Base-by-base conservation (phyloP, 92 coral and sea anemone genomes). In the Zoanthus solanderi region DNA sequence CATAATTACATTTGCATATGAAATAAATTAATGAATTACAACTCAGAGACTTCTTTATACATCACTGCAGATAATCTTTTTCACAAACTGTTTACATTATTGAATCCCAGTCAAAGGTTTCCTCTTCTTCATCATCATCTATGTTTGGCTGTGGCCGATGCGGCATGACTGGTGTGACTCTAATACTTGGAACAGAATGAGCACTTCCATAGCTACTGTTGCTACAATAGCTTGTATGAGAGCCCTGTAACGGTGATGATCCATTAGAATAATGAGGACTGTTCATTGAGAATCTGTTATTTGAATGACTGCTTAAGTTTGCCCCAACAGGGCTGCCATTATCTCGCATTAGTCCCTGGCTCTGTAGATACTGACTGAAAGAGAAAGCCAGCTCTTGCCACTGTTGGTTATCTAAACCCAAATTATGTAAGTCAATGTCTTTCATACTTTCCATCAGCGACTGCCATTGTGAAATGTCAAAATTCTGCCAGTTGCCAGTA, bases 371-470 rank as follows among this genome's bases (percentile, higher is more conserved):
- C 79, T 97, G 99, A 87, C 98, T 97, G 80, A 97, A 97, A 9
- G 99, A 97, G 82, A 90, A 94, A 7, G 99, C 98, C 28, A 97
- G 94, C 76, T 97, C 99, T 77, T 97, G 99, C 99, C 98, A 95
- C 78, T 95, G 99, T 54, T 78, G 87, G 15, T 94, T 95, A 72
- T 95, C 98, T 18, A 97, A 91, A 6, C 99, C 98, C 31, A 95
- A 53, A n/a, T 78, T 93, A 58, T 94, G 96, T 46, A 96, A 92
- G 74, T 97, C 98, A 28, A 95, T 80, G 37, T 91, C 93, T 83
- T 95, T 96, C 99, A 97, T 97, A 88, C 96, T 97, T 30, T 97
- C 99, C 99, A 97, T 97, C 42, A 97, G 87, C 44, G 87, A 87
- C 23, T 97, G 96, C 97, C 95, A 95, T 30, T 96, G 96, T 69